These are phyloP conservation scores for Allobates femoralis DNA, from an alignment of 2,797 vertebrate genomes.

Conservation along the genomic window DNA sequence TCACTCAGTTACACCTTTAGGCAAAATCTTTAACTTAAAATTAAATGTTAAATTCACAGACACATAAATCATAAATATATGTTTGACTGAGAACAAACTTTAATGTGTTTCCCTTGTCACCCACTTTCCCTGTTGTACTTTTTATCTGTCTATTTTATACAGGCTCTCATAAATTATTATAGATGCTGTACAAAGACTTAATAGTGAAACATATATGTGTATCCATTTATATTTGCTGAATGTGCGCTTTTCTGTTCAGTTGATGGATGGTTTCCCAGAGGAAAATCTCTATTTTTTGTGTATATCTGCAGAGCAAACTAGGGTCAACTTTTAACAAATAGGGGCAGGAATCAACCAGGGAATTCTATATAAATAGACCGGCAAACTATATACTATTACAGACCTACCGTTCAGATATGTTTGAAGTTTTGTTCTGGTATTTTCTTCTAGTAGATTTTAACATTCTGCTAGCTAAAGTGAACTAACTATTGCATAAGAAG, in stretches of 20 bases:
- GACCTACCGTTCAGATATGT: not conserved
- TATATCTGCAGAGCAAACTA: constrained; percentile 35
- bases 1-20: too few relatives aligned
- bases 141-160: constrained; percentile 9
- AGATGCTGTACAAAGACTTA: not conserved
- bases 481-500: not conserved
- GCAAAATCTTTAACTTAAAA: not conserved
- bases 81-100: not conserved
- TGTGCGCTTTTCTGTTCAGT: constrained; percentile 29
- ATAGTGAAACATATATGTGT: constrained; percentile 27
- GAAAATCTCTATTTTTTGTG: constrained; percentile 35
- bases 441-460: not conserved
- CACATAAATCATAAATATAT: not conserved
- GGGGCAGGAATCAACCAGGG: constrained; percentile 16
- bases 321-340: constrained; percentile 43
- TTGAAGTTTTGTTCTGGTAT: not conserved
- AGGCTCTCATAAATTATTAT: constrained; percentile 18
- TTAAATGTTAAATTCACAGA: not conserved
- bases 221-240: constrained; percentile 36
- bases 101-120: not conserved
- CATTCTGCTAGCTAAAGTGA: not conserved
- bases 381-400: not conserved
- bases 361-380: constrained; percentile 40
- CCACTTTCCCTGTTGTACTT: not conserved
- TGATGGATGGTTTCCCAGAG: constrained; percentile 29